A percentile compares a stretch with the other conserved stretches of the same genome.
These are phyloP conservation scores for Catharus bicknelli DNA, from an alignment of 2,113 vertebrate species.

Conservation along the genomic window DNA sequence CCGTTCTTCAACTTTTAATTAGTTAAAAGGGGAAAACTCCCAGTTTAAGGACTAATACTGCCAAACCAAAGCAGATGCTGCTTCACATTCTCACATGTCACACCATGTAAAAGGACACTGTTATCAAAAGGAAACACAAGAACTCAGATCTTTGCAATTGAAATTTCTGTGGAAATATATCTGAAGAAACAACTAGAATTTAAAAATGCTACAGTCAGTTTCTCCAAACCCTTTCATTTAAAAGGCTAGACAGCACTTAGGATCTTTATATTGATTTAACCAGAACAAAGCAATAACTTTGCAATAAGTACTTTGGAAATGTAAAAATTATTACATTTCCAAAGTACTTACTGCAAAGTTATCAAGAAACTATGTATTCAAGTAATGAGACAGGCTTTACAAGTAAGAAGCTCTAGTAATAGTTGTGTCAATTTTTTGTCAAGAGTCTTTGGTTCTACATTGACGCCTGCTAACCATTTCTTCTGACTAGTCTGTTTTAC, in stretches of 20 bases:
- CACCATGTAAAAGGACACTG: neutral
- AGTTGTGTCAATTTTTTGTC: neutral
- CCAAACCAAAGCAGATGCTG: neutral
- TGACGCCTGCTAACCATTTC: neutral
- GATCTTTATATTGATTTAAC: neutral
- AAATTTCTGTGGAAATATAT: neutral
- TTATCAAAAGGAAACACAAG: neutral
- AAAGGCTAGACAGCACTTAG: neutral
- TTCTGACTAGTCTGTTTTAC: neutral
- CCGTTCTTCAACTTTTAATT: neutral
- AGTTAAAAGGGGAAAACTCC: neutral
- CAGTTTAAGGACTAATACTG: neutral
- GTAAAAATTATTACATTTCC: neutral
- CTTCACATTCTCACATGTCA: neutral
- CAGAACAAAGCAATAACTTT: neutral
- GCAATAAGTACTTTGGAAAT: too few relatives aligned
- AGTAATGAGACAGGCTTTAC: neutral
- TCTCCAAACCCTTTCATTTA: neutral
- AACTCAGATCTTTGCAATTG: neutral
- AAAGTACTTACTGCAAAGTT: neutral
- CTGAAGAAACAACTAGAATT: neutral
- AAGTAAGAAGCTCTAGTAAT: neutral
- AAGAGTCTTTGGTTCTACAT: neutral
- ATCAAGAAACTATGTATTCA: neutral
- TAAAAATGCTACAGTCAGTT: neutral